Conservation (phyloP, 2,888 invertebrate genomes). For the Lysandra bellargus region DNA sequence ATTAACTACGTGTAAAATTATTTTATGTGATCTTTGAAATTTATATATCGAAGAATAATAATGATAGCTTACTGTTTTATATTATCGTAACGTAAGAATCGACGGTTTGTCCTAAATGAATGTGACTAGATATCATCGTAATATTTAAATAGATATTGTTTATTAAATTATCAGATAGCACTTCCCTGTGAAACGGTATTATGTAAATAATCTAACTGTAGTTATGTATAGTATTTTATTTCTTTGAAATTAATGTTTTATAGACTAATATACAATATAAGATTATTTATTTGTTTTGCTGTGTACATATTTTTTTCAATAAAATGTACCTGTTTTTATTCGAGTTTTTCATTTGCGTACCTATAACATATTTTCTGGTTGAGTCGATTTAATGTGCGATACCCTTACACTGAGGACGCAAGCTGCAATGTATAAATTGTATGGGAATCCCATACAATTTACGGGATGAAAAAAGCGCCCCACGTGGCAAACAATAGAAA, state of each 20-base stretch:
- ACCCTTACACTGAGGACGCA: background rate
- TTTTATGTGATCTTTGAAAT: constrained; percentile 66
- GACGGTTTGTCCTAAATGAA: constrained; percentile 66
- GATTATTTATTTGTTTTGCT: constrained; percentile 82
- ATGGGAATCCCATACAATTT: too few species aligned
- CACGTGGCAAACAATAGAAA: too few species aligned
- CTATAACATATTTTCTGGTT: background rate
- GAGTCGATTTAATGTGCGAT: background rate
- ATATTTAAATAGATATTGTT: constrained; percentile 76
- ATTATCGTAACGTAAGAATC: constrained; percentile 69
- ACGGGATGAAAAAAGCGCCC: too few species aligned
- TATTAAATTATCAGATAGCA: constrained; percentile 68
- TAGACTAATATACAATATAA: constrained; percentile 80
- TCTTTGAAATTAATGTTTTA: constrained; percentile 81
- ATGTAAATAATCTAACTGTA: constrained; percentile 78
- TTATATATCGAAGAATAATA: constrained; percentile 62
- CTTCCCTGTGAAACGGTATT: constrained; percentile 74
- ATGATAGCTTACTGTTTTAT: constrained; percentile 74
- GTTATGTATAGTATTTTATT: constrained; percentile 81
- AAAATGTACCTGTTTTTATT: constrained; percentile 80
- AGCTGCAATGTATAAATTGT: background rate
- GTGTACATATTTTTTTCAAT: constrained; percentile 81
- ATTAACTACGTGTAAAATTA: constrained; percentile 65
- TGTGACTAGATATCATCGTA: constrained; percentile 72
- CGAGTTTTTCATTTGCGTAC: constrained; percentile 47